Evolutionary conservation across 2,888 invertebrate genomes (phyloP).

Genomic region (Copidosoma aretas): DNA sequence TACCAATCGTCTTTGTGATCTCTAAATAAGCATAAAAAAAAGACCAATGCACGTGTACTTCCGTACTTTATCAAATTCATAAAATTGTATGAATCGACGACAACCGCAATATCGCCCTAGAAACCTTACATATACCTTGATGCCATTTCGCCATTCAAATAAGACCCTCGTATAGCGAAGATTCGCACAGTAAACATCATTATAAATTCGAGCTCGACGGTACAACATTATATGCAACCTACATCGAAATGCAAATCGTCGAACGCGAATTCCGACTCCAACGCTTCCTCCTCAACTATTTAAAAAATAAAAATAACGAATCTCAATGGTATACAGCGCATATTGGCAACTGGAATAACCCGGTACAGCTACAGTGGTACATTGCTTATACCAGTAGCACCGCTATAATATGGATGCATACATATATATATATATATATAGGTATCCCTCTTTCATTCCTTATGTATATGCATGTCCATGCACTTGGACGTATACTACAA

Average conservation of each 20-base stretch:
- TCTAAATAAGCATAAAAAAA: no score
- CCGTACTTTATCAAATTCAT: no score
- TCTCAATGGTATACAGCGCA: background rate
- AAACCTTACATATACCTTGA: no score
- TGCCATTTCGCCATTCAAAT: background rate
- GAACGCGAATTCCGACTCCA: background rate
- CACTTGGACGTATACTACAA: background rate
- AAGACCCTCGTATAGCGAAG: background rate
- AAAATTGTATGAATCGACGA: no score
- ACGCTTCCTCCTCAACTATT: background rate
- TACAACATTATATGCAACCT: background rate
- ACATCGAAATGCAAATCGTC: background rate
- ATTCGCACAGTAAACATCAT: background rate
- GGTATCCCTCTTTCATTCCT: background rate
- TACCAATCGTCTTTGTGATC: no score
- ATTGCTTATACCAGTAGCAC: no score
- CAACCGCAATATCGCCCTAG: no score
- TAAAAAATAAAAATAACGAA: background rate
- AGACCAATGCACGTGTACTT: no score
- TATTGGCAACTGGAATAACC: no score
- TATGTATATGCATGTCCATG: slow-evolving; percentile 2
- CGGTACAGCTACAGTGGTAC: no score
- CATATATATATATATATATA: background rate
- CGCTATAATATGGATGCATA: no score
- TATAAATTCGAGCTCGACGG: background rate